Percentiles rank a stretch among this genome's conserved stretches.
Conservation (phyloP, 1,140 invertebrate species). For the Tetranychus cinnabarinus region DNA sequence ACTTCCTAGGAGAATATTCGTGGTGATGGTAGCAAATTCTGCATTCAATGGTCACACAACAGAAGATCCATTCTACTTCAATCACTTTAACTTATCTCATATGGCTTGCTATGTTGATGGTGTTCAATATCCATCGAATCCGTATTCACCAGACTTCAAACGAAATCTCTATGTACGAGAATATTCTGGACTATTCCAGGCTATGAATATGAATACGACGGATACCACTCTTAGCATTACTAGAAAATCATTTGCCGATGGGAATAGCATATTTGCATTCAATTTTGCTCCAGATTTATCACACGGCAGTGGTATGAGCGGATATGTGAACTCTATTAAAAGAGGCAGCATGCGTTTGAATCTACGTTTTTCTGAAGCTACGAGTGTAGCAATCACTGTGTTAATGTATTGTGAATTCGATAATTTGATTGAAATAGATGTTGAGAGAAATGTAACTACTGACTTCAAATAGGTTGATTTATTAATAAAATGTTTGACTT, state of each 20-base stretch:
- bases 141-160: conserved; percentile 4
- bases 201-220: neutral
- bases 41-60: conserved; percentile 6
- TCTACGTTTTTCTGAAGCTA: neutral
- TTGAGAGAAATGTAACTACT: conserved; percentile 2
- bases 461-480: conserved; percentile 1
- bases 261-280: conserved; percentile 2
- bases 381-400: neutral
- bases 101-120: conserved; percentile 2
- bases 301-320: neutral
- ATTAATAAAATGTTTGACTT: neutral
- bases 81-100: conserved; percentile 1
- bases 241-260: neutral
- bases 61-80: conserved; percentile 1
- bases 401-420: conserved; percentile 8
- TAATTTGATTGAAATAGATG: conserved; percentile 8
- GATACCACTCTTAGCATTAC: neutral
- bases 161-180: neutral
- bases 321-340: conserved; percentile 1
- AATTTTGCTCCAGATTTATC: conserved; percentile 3
- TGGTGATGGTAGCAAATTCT: conserved; percentile 4
- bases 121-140: neutral
- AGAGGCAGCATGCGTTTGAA: neutral
- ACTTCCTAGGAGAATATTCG: conserved; percentile 7
- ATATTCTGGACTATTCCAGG: neutral